A percentile compares a stretch with the other conserved stretches of the same genome.
These are phyloP conservation scores for Numida meleagris DNA, from an alignment of 2,113 vertebrate genomes.

Conservation along the genomic window DNA sequence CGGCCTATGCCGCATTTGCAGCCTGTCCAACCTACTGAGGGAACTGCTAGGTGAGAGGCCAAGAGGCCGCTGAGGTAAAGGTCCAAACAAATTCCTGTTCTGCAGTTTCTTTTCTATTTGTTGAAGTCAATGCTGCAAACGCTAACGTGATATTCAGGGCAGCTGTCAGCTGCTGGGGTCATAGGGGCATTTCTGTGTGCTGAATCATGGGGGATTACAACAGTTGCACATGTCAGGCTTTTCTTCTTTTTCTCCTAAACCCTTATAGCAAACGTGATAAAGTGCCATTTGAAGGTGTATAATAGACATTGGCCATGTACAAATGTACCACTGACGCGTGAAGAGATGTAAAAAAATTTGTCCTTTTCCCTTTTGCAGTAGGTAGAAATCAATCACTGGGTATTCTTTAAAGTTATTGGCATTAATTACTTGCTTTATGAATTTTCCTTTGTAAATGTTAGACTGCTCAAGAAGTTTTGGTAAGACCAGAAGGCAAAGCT, in stretches of 20 bases:
- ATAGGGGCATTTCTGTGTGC: not conserved
- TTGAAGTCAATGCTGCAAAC: not conserved
- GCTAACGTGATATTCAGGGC: not conserved
- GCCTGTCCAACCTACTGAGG: not conserved
- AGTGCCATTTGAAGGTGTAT: not conserved
- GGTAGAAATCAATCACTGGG: not conserved
- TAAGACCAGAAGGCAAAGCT: not conserved
- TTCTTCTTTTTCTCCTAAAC: not conserved
- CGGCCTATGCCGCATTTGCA: not conserved
- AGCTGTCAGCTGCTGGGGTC: conserved; percentile 1
- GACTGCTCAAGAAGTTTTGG: not conserved
- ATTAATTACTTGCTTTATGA: not conserved
- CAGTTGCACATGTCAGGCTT: not conserved
- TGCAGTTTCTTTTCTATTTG: not conserved
- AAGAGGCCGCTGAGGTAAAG: not conserved
- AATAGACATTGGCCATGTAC: accelerated
- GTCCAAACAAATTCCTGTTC: not conserved
- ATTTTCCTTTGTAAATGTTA: not conserved
- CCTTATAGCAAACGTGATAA: not conserved
- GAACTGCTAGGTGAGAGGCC: not conserved
- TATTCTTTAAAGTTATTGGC: not conserved
- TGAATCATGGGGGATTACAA: not conserved
- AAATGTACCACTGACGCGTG: not conserved
- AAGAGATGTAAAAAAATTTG: not conserved
- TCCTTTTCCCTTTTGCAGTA: not conserved